Evolutionary conservation across 1,140 invertebrate species (phyloP), one percentile per base, ranked within the genome.

Genomic region (Halictus rubicundus): DNA sequence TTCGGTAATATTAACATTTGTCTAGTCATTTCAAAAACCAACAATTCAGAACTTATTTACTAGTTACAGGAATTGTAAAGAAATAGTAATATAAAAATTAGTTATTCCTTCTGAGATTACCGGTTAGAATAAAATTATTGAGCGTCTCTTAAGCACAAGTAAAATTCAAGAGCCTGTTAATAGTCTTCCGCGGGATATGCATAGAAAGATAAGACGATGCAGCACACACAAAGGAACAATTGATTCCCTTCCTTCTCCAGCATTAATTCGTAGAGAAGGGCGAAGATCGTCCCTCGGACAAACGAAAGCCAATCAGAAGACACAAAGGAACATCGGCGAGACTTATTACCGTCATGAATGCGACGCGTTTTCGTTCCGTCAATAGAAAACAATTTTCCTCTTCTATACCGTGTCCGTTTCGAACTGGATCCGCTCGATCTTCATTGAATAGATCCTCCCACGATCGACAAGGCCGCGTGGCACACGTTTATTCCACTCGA

Each of bases 401-500:
- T 12, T n/a, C 5, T 59, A 25, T 25, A 23, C 9, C 57, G 57
- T 59, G 57, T 59, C 23, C 23, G 1, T 14, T 25, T 25, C 19
- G 60, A 37, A 37, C 19, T 32, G 5, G 27, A 14, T 12, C 25
- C 6, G 14, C 16, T 27, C 39, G 14, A 49, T 25, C 1, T 19
- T 2, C 23, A 2, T 4, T 1, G 49, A 10, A 57, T 37, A 37
- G 68, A 60, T 23, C 25, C 14, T 52, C 19, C 8, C n/a, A 57
- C 54, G 54, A 21, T 19, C 49, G 49, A 16, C 49, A 52, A 52
- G 49, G 49, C 16, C 54, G 21, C 7, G 0, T 14, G 23, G 46
- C 7, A 21, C 37, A 14, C 21, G 46, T 69, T 74, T 85, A 69
- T 73, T 68, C 69, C 46, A 69, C 77, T 46, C 42, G 10, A 32